Conservation (phyloP, 2,888 invertebrate genomes). For the Lasioglossum figueresi region DNA sequence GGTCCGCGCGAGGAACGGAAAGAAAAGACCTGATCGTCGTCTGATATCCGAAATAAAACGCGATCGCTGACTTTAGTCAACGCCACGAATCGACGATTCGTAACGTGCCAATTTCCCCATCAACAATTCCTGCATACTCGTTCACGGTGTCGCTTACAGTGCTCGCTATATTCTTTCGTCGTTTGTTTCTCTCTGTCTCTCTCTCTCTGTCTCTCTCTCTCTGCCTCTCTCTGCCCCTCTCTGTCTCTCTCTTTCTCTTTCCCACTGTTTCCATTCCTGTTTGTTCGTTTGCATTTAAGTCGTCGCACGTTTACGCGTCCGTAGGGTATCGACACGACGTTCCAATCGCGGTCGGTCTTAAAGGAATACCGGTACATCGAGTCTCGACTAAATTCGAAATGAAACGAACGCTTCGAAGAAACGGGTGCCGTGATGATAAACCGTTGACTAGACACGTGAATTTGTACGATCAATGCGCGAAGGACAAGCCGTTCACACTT, state of each 20-base stretch:
- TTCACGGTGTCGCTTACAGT: conserved; percentile 18
- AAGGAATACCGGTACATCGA: conserved; percentile 29
- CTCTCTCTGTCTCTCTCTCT: background rate
- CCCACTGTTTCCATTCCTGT: background rate
- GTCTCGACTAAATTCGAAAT: background rate
- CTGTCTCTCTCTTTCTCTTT: background rate
- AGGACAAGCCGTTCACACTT: background rate
- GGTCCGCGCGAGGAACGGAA: conserved; percentile 51
- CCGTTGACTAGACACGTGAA: background rate
- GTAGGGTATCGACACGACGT: conserved; percentile 36
- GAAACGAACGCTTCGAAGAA: conserved; percentile 19
- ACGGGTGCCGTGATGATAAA: background rate
- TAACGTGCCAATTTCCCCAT: conserved; percentile 48
- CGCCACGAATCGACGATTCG: conserved; percentile 70
- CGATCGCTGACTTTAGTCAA: conserved; percentile 25
- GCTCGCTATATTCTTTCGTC: background rate
- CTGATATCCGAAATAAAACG: conserved; percentile 33
- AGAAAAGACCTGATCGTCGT: conserved; percentile 52
- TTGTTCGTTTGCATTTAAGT: background rate
- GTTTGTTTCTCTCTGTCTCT: background rate
- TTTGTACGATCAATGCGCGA: background rate
- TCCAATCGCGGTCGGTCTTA: conserved; percentile 30
- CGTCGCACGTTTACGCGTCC: conserved; percentile 31
- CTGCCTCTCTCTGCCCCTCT: background rate
- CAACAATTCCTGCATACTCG: conserved; percentile 34